These are phyloP conservation scores for Silurus glanis DNA, from an alignment of 2,113 vertebrate genomes.

Conservation along the genomic window DNA sequence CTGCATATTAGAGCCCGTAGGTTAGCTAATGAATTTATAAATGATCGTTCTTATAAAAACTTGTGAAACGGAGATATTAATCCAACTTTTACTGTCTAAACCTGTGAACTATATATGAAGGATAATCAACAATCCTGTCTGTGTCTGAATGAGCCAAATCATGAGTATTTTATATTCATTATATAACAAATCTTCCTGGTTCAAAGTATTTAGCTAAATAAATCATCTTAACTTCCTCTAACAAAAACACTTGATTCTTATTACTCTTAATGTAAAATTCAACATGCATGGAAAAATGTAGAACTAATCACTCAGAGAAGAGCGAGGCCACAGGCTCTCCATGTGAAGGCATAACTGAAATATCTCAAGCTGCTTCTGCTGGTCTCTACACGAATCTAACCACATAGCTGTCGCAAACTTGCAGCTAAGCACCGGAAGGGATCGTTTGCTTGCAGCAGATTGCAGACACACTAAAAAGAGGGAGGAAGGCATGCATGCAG, in stretches of 20 bases:
- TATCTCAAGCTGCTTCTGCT: conserved; percentile 30
- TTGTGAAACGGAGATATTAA: not conserved
- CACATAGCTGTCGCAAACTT: conserved; percentile 22
- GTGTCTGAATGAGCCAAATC: not conserved
- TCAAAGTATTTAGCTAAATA: not conserved
- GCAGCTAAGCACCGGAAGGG: conserved; percentile 31
- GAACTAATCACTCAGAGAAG: not conserved
- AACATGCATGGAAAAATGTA: not conserved
- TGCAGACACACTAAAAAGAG: not conserved
- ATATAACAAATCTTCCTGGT: not conserved
- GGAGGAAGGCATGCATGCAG: conserved; percentile 44
- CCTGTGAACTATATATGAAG: not conserved
- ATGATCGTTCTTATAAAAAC: not conserved
- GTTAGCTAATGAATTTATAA: not conserved
- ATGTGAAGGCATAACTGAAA: conserved; percentile 32
- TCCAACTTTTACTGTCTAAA: not conserved
- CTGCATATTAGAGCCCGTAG: not conserved
- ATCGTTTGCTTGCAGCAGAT: not conserved
- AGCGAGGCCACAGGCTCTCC: not conserved
- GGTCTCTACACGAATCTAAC: conserved; percentile 42
- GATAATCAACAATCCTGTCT: not conserved
- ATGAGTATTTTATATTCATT: not conserved
- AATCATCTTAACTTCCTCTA: not conserved
- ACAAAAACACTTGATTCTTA: not conserved
- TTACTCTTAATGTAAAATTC: not conserved